Base-by-base conservation (phyloP, 2,113 vertebrate species). In the Isichthys henryi region DNA sequence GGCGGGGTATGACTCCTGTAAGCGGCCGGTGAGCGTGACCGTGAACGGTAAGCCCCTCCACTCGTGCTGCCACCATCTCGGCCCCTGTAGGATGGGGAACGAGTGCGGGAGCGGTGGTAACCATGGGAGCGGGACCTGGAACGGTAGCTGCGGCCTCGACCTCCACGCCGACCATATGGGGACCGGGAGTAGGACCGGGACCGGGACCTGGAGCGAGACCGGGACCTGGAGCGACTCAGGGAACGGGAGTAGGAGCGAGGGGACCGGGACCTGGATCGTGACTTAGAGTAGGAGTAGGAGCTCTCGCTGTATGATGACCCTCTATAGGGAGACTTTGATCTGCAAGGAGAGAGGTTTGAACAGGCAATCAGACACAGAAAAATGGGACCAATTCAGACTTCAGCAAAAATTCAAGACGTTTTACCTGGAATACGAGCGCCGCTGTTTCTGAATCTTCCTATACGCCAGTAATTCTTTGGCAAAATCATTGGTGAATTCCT, bases 401-500 rank as follows among this genome's bases (percentile, higher is more conserved):
- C n/a, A 11, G 17, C 35, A 31, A 21, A 45, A 19, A 45, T 45
- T 43, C 6, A 31, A 53, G 5, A 5, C 19, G 39, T 50, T 92
- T 93, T 96, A 99, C 99, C 99, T 99, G 91, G 98, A 99, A 94
- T 98, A 99, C 91, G 98, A 99, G 66, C 96, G 96, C 92, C 97
- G 96, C 93, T 99, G 97, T 95, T 99, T 99, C 94, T 98, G 98
- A 93, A 98, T 97, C 95, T 98, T 98, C 96, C 98, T 97, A 95
- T 98, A 99, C 95, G 99, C 98, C 96, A 99, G 96, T 91, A 99
- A 97, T 94, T 99, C 98, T 96, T 99, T 99, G 95, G 98, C 98
- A 96, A 99, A 99, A 96, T 98, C 97, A 96, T 99, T 98, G 94
- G 99, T 98, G 94, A 99, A 99, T 94, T 99, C 98, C 95, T 99